These are phyloP conservation scores for Grantiella picta DNA, from an alignment of 2,113 vertebrate genomes.

Conservation along the genomic window DNA sequence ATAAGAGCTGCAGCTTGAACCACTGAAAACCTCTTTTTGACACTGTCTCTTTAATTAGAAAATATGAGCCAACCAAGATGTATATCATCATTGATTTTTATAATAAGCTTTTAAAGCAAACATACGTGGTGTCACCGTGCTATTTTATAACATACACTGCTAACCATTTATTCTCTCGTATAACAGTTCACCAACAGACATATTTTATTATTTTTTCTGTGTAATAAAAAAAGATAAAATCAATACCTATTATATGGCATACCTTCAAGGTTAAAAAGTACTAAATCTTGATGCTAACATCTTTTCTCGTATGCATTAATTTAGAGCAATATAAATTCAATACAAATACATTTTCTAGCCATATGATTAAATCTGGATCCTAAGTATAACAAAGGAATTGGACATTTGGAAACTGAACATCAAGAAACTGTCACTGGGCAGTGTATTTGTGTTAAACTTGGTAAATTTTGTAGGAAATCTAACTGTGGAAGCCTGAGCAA, in stretches of 20 bases:
- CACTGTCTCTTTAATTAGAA: slow-evolving; percentile 66
- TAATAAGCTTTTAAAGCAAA: slow-evolving; percentile 69
- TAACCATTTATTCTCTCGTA: slow-evolving; percentile 43
- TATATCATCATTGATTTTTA: slow-evolving; percentile 64
- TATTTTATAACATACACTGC: slow-evolving; percentile 54
- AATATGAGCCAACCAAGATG: slow-evolving; percentile 55
- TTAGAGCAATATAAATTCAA: slow-evolving; percentile 30
- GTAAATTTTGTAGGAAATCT: neutral
- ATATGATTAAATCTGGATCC: neutral
- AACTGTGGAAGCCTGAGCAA: neutral
- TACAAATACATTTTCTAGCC: slow-evolving; percentile 21
- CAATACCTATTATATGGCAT: slow-evolving; percentile 63
- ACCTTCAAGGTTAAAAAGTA: slow-evolving; percentile 67
- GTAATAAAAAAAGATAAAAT: slow-evolving; percentile 63
- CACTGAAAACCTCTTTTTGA: slow-evolving; percentile 27
- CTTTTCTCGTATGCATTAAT: slow-evolving; percentile 44
- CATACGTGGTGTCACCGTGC: slow-evolving; percentile 46
- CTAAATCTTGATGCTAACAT: slow-evolving; percentile 61
- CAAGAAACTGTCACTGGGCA: neutral
- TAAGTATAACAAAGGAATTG: neutral
- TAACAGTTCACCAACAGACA: slow-evolving; percentile 37
- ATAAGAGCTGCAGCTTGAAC: slow-evolving; percentile 42
- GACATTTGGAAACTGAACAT: neutral
- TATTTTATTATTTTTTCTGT: slow-evolving; percentile 57
- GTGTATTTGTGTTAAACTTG: neutral